Evolutionary conservation across 1,140 invertebrate genomes (phyloP), one percentile per base, ranked within the genome.

Genomic region (Zaprionus kolodkinae): DNA sequence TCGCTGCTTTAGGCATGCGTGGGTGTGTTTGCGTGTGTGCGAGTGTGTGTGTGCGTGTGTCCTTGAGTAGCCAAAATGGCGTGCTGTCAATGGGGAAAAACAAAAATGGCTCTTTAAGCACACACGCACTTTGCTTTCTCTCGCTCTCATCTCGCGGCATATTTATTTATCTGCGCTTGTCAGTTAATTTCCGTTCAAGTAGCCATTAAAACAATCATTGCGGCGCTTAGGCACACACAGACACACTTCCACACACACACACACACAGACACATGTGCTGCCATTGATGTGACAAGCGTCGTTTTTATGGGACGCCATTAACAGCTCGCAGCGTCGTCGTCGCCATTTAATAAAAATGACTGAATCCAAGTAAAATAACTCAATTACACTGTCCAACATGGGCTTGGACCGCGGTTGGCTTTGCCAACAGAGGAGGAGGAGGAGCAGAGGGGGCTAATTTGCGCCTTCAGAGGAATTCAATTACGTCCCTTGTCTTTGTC

Each of bases 141-240:
- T 13, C 45, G 3, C 30, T 48, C n/a, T 1, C 48, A 27, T 25
- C 12, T 71, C 50, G 65, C 55, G 5, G 57, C 72, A 66, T 73
- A 64, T 83, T 81, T 83, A 79, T 89, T 89, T 81, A 89, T 89
- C 86, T 89, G 85, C 76, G 64, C 75, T 80, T 90, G 85, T 89
- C 85, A 88, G 85, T 88, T 88, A 88, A 88, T 88, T 88, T 88
- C 85, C 81, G 85, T 88, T 88, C 85, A 88, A 88, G 85, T 88
- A 81, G 85, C 85, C 85, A 90, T 88, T 88, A 88, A 88, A 88
- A 88, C 85, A 88, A 88, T 88, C 85, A 90, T 79, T 78, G 77
- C 75, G 72, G 55, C 85, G 85, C 81, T 90, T 88, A 89, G 86
- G 54, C 76, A 36, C 62, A 40, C 79, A 72, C 74, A 79, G 52